phyloP scores from a whole-genome alignment of 2,113 vertebrate species.

The Ivindomyrus marchei region DNA sequence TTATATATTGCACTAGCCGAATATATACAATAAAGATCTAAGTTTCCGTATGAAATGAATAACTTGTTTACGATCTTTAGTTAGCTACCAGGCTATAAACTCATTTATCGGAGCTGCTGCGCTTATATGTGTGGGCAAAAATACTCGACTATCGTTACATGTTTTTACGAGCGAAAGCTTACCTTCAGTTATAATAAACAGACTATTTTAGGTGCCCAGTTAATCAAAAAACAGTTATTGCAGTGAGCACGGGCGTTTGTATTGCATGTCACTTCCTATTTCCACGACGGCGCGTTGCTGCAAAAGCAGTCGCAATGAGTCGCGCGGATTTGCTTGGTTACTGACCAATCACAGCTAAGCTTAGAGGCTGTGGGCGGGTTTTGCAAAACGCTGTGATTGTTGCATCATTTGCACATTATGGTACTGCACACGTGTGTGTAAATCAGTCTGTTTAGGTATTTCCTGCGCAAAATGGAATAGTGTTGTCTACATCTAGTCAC shows the following conservation, averaged over 20 bases:
- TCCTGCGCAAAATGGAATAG: neutral
- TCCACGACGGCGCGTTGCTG: neutral
- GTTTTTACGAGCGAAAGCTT: neutral
- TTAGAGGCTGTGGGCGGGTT: neutral
- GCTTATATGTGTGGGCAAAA: neutral
- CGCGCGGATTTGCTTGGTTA: neutral
- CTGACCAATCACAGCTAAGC: neutral
- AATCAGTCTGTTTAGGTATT: neutral
- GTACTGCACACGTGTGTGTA: neutral
- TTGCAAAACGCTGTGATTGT: neutral
- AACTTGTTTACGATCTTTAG: neutral
- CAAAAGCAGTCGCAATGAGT: neutral
- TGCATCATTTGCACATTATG: neutral
- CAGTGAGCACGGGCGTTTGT: neutral
- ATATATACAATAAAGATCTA: neutral
- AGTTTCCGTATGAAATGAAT: neutral
- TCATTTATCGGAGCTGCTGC: neutral
- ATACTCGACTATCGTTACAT: neutral
- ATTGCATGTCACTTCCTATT: conserved; percentile 22
- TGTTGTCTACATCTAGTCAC: neutral
- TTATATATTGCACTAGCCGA: neutral
- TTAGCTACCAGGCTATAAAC: neutral
- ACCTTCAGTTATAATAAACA: neutral
- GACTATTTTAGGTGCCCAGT: neutral
- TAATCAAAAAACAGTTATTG: neutral